A percentile compares a stretch with the other conserved stretches of the same genome.
Evolutionary conservation across 2,888 invertebrate genomes (phyloP).

Genomic region (Bugula neritina): DNA sequence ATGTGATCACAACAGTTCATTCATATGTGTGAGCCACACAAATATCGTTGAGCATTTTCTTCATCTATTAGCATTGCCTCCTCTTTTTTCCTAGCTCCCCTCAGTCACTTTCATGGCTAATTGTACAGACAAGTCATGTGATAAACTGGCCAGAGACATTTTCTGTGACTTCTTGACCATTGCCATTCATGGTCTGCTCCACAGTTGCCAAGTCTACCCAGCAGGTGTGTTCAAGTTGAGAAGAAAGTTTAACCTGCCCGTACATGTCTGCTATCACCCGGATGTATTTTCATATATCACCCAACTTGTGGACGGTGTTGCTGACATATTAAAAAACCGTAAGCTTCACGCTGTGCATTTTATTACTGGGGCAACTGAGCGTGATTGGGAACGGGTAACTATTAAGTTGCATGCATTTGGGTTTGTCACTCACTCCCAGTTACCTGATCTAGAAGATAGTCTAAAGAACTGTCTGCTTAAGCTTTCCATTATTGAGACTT

Average conservation of each 20-base stretch:
- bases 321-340: not conserved
- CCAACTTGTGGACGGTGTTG: slow-evolving; percentile 68
- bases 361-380: not conserved
- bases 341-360: slow-evolving; percentile 7
- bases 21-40: no score
- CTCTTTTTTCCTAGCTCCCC: no score
- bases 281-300: slow-evolving; percentile 27
- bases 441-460: not conserved
- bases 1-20: no score
- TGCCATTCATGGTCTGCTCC: slow-evolving; percentile 29
- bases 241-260: slow-evolving; percentile 29
- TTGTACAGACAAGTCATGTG: not conserved
- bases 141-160: slow-evolving; percentile 11
- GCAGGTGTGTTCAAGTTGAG: slow-evolving; percentile 31
- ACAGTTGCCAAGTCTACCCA: slow-evolving; percentile 28
- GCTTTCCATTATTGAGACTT: slow-evolving; percentile 21
- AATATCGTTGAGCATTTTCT: no score
- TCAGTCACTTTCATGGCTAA: no score
- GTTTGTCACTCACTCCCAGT: not conserved
- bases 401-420: not conserved
- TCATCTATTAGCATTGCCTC: no score
- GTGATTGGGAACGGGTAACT: slow-evolving; percentile 6
- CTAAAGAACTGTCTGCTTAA: slow-evolving; percentile 16
- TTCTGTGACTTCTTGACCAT: slow-evolving; percentile 19
- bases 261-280: slow-evolving; percentile 29